Percentiles rank a stretch among this genome's conserved stretches.
Conservation (phyloP, 2,797 vertebrate genomes). For the Acestrorhynchus altus region DNA sequence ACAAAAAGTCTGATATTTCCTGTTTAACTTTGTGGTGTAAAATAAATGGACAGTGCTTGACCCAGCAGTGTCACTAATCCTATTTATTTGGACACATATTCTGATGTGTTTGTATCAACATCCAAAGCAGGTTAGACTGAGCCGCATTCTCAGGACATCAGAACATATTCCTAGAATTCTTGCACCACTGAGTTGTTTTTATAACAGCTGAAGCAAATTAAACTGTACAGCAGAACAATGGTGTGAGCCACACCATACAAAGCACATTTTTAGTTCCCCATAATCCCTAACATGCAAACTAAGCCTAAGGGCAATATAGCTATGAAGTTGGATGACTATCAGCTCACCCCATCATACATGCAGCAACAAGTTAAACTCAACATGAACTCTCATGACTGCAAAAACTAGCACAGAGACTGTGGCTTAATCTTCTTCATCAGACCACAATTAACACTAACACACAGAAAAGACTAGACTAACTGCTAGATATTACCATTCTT, state of each 20-base stretch:
- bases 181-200: no score
- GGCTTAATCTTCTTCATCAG: conserved; percentile 57
- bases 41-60: no score
- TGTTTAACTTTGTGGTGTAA: no score
- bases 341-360: conserved; percentile 1
- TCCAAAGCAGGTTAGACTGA: no score
- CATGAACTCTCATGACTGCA: conserved; percentile 20
- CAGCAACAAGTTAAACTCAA: not conserved
- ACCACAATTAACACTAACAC: not conserved
- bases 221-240: not conserved
- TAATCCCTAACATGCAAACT: not conserved
- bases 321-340: not conserved
- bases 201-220: not conserved
- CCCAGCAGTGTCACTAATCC: no score
- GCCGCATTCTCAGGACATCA: no score
- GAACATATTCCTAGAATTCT: no score
- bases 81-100: no score
- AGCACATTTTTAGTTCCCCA: not conserved
- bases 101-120: no score
- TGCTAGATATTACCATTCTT: conserved; percentile 23
- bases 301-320: not conserved
- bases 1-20: no score
- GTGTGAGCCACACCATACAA: not conserved
- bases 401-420: not conserved
- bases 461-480: conserved; percentile 5